Percentiles rank a stretch among this genome's conserved stretches.
phyloP scores from a whole-genome alignment of 2,888 invertebrate genomes.

The Noctua comes region DNA sequence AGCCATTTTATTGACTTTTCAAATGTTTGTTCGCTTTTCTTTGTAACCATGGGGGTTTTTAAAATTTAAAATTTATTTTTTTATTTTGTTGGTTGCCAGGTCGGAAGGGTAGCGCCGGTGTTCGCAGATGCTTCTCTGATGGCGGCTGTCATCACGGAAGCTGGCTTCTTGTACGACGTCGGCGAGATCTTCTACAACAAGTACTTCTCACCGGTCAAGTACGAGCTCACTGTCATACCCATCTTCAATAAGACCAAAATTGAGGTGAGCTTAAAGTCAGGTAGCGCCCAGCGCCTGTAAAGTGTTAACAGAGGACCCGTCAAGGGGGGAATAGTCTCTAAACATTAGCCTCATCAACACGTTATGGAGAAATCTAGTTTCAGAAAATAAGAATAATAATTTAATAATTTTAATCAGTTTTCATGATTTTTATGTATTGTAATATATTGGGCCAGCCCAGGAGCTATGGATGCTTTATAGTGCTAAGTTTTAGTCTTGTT shows the following conservation, averaged over 20 bases:
- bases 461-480: not conserved
- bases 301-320: too few species aligned
- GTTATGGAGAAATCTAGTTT: too few species aligned
- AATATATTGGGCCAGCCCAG: not conserved
- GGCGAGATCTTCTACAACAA: conserved; percentile 93
- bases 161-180: conserved; percentile 90
- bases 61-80: too few species aligned
- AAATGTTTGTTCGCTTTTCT: too few species aligned
- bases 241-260: conserved; percentile 91
- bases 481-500: not conserved
- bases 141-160: conserved; percentile 91
- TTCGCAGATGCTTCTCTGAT: conserved; percentile 92
- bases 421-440: not conserved
- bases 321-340: not conserved
- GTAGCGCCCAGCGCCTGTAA: not conserved
- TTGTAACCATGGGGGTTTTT: too few species aligned
- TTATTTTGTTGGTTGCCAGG: conserved; percentile 73
- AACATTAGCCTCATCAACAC: too few species aligned
- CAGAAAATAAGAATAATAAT: too few species aligned
- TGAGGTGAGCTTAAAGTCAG: conserved; percentile 72
- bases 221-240: conserved; percentile 91
- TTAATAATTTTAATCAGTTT: not conserved
- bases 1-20: too few species aligned
- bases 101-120: conserved; percentile 93
- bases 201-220: conserved; percentile 93